phyloP scores from a whole-genome alignment of 2,797 vertebrate genomes.

The Atherinosoma microstoma region DNA sequence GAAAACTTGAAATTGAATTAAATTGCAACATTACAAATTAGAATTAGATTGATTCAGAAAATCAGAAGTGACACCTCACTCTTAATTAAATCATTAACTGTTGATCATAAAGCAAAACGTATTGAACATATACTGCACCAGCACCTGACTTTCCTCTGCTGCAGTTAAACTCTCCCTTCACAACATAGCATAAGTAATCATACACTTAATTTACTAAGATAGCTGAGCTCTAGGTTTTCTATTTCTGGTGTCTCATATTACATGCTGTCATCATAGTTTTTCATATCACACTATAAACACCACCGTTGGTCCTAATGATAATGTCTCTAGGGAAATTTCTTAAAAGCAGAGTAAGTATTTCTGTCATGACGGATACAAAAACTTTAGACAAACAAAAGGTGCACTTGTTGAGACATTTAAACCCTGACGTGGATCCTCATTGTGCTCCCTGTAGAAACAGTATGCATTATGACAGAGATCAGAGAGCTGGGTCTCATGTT shows the following conservation, averaged over 20 bases:
- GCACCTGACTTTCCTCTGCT: not conserved
- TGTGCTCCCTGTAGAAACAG: constrained; percentile 25
- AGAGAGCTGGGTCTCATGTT: constrained; percentile 20
- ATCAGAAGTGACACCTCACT: not conserved
- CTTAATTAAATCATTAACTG: not conserved
- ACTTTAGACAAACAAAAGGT: not conserved
- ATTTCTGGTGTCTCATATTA: constrained; percentile 4
- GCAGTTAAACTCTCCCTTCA: not conserved
- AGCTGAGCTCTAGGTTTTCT: constrained; percentile 3
- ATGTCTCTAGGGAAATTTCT: constrained; percentile 3
- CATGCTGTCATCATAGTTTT: constrained; percentile 3
- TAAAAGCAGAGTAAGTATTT: constrained; percentile 24
- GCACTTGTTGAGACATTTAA: not conserved
- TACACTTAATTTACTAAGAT: not conserved
- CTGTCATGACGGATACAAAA: constrained; percentile 7
- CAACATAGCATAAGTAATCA: constrained; percentile 6
- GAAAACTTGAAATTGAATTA: not conserved
- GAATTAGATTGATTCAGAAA: not conserved
- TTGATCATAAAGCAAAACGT: not conserved
- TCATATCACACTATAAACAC: constrained; percentile 3
- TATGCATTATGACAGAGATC: constrained; percentile 27
- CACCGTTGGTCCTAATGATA: not conserved
- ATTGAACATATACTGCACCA: not conserved
- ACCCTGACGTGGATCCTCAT: constrained; percentile 32
- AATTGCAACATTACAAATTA: not conserved